Percentiles rank a stretch among this genome's conserved stretches.
These are phyloP conservation scores for Cephalopachus bancanus DNA, from an alignment of 2,797 vertebrate species.

Conservation along the genomic window DNA sequence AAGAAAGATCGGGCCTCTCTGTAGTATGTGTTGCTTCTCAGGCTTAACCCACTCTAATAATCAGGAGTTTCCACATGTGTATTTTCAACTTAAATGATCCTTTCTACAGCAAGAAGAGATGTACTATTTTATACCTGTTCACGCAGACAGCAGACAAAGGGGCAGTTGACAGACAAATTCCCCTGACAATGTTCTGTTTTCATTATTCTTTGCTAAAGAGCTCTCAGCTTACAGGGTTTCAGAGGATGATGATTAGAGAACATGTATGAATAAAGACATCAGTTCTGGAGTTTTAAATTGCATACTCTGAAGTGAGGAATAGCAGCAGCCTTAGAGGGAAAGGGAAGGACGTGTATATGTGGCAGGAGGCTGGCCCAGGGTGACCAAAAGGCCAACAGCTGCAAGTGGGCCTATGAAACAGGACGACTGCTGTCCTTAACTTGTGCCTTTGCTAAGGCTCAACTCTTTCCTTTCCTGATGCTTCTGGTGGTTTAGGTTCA, in stretches of 20 bases:
- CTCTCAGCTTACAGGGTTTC: neutral
- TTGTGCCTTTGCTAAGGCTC: neutral
- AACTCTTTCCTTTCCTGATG: neutral
- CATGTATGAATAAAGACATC: neutral
- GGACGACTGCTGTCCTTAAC: neutral
- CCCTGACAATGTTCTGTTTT: neutral
- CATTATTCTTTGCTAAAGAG: neutral
- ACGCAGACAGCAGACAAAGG: neutral
- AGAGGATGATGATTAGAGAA: no score
- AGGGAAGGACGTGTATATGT: neutral
- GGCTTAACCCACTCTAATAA: neutral
- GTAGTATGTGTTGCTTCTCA: neutral
- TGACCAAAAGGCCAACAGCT: neutral
- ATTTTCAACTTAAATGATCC: neutral
- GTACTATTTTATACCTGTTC: accelerated
- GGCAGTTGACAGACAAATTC: no score
- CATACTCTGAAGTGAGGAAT: accelerated
- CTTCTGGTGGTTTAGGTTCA: conserved; percentile 88
- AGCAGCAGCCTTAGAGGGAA: neutral
- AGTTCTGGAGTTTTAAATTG: accelerated
- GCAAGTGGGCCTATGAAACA: accelerated
- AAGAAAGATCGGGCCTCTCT: neutral
- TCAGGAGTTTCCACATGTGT: neutral
- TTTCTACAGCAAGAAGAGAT: neutral
- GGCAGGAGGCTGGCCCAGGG: neutral